phyloP scores from a whole-genome alignment of 2,113 vertebrate species.

The Rhea americana region DNA sequence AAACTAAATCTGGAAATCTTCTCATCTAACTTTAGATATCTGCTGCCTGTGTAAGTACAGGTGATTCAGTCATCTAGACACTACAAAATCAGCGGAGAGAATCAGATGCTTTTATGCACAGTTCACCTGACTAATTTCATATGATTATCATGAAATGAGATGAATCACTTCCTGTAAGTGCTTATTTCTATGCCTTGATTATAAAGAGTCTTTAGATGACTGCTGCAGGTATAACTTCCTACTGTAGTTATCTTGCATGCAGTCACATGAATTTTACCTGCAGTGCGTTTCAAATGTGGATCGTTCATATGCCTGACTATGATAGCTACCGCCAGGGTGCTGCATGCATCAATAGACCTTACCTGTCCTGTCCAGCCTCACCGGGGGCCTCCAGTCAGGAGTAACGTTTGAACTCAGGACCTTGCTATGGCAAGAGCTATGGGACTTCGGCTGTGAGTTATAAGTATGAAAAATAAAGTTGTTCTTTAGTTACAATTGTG shows the following conservation, averaged over 20 bases:
- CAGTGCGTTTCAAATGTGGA: neutral
- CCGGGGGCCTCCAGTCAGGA: neutral
- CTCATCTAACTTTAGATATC: neutral
- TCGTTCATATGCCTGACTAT: neutral
- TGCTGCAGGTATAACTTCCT: neutral
- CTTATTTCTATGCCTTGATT: neutral
- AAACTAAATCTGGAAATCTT: neutral
- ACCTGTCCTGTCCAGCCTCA: neutral
- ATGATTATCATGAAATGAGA: neutral
- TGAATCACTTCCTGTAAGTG: neutral
- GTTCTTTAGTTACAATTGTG: neutral
- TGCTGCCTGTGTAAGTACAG: neutral
- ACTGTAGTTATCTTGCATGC: neutral
- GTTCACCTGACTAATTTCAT: neutral
- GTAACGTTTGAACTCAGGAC: neutral
- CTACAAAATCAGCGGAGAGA: neutral
- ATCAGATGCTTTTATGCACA: neutral
- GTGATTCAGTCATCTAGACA: neutral
- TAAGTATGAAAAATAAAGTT: neutral
- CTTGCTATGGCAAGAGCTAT: neutral
- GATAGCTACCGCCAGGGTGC: neutral
- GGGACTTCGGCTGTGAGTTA: neutral
- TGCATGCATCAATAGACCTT: neutral
- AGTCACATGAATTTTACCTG: neutral
- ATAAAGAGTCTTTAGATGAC: neutral